phyloP scores from a whole-genome alignment of 2,797 vertebrate genomes.

The Malacoctenus gilli region DNA sequence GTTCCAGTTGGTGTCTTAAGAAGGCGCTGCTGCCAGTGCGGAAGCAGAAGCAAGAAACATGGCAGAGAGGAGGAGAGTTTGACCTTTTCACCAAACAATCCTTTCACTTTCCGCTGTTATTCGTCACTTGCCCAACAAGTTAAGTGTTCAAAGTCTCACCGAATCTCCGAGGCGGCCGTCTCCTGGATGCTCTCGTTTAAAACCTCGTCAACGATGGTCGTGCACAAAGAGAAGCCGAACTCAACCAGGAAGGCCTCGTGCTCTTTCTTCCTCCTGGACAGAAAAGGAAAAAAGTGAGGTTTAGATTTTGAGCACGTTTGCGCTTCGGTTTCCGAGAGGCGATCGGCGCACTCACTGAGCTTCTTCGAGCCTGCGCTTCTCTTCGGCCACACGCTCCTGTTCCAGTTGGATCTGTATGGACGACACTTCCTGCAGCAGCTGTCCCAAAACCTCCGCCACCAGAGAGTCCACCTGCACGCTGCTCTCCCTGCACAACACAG shows the following conservation, averaged over 20 bases:
- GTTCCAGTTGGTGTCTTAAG: too few relatives aligned
- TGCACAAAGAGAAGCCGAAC: constrained; percentile 82
- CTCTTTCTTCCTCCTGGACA: constrained; percentile 84
- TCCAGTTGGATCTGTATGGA: constrained; percentile 76
- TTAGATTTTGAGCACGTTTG: too few relatives aligned
- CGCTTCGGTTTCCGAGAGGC: too few relatives aligned
- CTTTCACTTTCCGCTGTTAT: too few relatives aligned
- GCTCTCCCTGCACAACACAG: constrained; percentile 79
- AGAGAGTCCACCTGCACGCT: constrained; percentile 77
- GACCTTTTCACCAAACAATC: too few relatives aligned
- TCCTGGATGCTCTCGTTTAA: constrained; percentile 80
- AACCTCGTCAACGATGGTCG: constrained; percentile 83
- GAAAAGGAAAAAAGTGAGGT: constrained; percentile 1
- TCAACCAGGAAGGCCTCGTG: constrained; percentile 80
- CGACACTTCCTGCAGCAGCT: constrained; percentile 80
- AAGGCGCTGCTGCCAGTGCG: too few relatives aligned
- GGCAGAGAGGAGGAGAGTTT: too few relatives aligned
- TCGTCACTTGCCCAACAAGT: too few relatives aligned
- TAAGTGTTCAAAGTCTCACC: constrained; percentile 71
- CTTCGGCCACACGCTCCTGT: constrained; percentile 79
- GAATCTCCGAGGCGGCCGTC: constrained; percentile 78
- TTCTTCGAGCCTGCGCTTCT: constrained; percentile 85
- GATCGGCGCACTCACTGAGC: constrained; percentile 78
- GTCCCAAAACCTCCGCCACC: constrained; percentile 77
- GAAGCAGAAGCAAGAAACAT: too few relatives aligned